A percentile compares a stretch with the other conserved stretches of the same genome.
phyloP scores from a whole-genome alignment of 2,113 vertebrate species.

The Sturnus vulgaris region DNA sequence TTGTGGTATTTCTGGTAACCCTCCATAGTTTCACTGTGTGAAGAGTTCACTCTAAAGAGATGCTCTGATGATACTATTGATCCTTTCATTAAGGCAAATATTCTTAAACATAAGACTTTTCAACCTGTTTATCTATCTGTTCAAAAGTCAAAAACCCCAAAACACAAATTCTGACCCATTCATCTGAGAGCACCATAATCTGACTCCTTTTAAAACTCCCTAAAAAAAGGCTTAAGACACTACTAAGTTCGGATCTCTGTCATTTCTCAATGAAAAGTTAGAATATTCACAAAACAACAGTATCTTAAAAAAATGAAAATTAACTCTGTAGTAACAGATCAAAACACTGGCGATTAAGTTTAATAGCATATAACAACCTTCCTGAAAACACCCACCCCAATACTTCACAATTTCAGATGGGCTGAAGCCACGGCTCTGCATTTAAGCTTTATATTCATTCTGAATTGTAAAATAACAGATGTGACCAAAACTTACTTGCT shows the following conservation, averaged over 20 bases:
- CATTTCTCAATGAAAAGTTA: not conserved
- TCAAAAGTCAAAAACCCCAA: not conserved
- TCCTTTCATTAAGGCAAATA: not conserved
- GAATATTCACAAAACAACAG: not conserved
- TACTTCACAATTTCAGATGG: not conserved
- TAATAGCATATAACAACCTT: not conserved
- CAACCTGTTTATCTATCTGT: not conserved
- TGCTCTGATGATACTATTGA: not conserved
- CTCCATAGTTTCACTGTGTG: not conserved
- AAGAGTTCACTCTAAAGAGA: not conserved
- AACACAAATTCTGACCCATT: not conserved
- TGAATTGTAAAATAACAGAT: not conserved
- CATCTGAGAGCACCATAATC: not conserved
- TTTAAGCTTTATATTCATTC: not conserved
- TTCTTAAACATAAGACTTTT: not conserved
- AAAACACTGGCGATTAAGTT: not conserved
- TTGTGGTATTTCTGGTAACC: not conserved
- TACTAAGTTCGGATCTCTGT: not conserved
- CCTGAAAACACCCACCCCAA: not conserved
- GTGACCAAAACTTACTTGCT: constrained; percentile 86
- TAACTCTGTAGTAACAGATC: not conserved
- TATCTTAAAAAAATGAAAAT: not conserved
- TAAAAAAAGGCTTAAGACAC: not conserved
- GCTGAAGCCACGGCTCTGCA: not conserved
- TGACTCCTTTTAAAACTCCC: not conserved